Conservation (phyloP, 2,888 invertebrate genomes). For the Drosophila melanosoma region DNA sequence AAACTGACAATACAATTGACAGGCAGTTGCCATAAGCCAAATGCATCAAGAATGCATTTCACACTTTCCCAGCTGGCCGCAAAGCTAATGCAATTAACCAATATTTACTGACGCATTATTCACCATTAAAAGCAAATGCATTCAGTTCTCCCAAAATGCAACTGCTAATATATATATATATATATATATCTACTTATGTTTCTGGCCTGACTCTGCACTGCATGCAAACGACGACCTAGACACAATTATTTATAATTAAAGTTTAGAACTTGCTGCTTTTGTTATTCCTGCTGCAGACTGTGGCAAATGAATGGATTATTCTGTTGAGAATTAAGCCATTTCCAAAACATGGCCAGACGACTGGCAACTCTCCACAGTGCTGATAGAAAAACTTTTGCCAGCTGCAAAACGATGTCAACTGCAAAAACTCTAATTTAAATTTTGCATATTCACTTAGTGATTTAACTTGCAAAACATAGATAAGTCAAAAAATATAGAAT, state of each 20-base stretch:
- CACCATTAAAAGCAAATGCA: slow-evolving; percentile 50
- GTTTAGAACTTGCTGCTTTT: slow-evolving; percentile 18
- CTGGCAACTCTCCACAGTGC: slow-evolving; percentile 3
- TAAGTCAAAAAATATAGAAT: background rate
- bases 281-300: background rate
- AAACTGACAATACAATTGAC: slow-evolving; percentile 14
- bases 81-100: slow-evolving; percentile 65
- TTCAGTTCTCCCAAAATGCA: background rate
- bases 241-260: slow-evolving; percentile 67
- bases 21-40: slow-evolving; percentile 1
- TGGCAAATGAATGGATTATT: slow-evolving; percentile 37
- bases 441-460: background rate
- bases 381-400: slow-evolving; percentile 18
- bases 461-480: no score
- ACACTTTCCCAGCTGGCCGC: slow-evolving; percentile 34
- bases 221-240: slow-evolving; percentile 20
- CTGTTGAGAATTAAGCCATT: slow-evolving; percentile 21
- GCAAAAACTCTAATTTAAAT: background rate
- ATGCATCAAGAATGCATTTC: slow-evolving; percentile 34
- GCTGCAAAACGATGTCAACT: slow-evolving; percentile 1
- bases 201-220: slow-evolving; percentile 6
- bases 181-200: background rate
- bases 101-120: slow-evolving; percentile 66
- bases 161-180: background rate
- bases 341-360: slow-evolving; percentile 6